Evolutionary conservation across 2,113 vertebrate genomes (phyloP).

Genomic region (Synodontis membranacea): DNA sequence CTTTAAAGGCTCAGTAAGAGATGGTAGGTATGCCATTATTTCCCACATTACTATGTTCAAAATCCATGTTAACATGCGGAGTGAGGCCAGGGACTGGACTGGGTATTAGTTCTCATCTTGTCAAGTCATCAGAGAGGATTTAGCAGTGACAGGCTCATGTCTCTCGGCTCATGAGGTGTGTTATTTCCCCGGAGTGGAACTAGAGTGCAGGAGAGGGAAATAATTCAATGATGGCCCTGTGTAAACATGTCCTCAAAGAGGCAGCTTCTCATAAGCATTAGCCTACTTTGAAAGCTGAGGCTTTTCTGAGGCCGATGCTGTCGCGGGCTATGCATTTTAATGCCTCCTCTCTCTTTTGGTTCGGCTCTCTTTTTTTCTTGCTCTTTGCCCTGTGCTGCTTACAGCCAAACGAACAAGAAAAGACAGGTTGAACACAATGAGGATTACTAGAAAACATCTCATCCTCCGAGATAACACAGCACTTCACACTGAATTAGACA

Average conservation of each 20-base stretch:
- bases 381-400: not conserved
- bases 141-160: slow-evolving; percentile 46
- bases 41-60: not conserved
- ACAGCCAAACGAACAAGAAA: not conserved
- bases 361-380: not conserved
- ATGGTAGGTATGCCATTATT: not conserved
- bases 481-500: not conserved
- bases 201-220: slow-evolving; percentile 14
- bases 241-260: slow-evolving; percentile 46
- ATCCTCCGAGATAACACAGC: not conserved
- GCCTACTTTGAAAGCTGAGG: slow-evolving; percentile 23
- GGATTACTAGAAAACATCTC: slow-evolving; percentile 2
- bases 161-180: slow-evolving; percentile 42
- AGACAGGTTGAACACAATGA: not conserved
- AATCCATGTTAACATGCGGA: slow-evolving; percentile 29
- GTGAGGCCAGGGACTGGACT: not conserved
- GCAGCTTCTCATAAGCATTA: slow-evolving; percentile 40
- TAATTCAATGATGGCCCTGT: slow-evolving; percentile 46
- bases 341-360: not conserved
- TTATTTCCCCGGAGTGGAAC: slow-evolving; percentile 47
- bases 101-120: slow-evolving; percentile 52
- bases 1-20: not conserved
- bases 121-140: slow-evolving; percentile 52
- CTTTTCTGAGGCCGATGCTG: slow-evolving; percentile 22
- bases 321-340: slow-evolving; percentile 27